phyloP scores from a whole-genome alignment of 2,797 vertebrate species.

The Bovichtus diacanthus region DNA sequence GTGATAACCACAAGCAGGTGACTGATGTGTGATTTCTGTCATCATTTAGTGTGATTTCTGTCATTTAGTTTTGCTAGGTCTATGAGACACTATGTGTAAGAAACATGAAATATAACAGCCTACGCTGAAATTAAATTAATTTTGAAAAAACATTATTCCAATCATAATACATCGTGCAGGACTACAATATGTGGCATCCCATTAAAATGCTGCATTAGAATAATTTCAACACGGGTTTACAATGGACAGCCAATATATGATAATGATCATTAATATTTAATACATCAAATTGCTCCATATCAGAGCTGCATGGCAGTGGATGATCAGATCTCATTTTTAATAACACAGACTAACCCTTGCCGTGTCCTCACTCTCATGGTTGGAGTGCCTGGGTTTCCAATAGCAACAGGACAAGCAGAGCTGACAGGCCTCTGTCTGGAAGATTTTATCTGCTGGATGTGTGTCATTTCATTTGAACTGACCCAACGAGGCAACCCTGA shows the following conservation, averaged over 20 bases:
- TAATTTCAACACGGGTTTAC: neutral
- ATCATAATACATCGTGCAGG: neutral
- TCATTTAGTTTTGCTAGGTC: no score
- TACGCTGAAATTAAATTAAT: no score
- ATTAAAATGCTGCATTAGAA: neutral
- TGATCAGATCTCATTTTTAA: constrained; percentile 38
- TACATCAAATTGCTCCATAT: neutral
- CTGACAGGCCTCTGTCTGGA: constrained; percentile 16
- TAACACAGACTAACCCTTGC: constrained; percentile 42
- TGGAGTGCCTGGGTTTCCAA: constrained; percentile 46
- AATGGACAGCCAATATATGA: neutral
- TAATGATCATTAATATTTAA: constrained; percentile 26
- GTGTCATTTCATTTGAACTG: constrained; percentile 26
- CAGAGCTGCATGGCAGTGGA: neutral
- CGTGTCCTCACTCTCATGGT: constrained; percentile 34
- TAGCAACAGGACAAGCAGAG: constrained; percentile 47
- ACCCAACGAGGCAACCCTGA: neutral
- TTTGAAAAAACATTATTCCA: no score
- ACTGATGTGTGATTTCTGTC: no score
- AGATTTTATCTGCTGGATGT: constrained; percentile 44
- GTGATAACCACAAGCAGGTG: no score
- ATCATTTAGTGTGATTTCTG: no score
- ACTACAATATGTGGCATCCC: neutral
- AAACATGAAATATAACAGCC: no score
- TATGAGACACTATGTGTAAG: no score